Percentiles rank a stretch among this genome's conserved stretches.
phyloP scores from a whole-genome alignment of 2,797 vertebrate genomes.

The Phylloscopus collybita region DNA sequence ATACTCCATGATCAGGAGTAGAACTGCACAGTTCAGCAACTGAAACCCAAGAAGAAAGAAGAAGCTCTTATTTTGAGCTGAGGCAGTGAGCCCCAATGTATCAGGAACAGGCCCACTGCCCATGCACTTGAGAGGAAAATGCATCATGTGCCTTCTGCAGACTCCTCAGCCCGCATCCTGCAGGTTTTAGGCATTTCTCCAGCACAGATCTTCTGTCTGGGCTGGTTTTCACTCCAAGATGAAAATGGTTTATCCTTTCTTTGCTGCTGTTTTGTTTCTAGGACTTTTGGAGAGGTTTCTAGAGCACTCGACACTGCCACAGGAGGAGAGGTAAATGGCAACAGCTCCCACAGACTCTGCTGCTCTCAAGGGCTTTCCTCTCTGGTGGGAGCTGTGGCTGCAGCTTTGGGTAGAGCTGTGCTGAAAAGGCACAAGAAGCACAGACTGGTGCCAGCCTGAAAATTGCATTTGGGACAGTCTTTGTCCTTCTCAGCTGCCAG shows the following conservation, averaged over 20 bases:
- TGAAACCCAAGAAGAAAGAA: not conserved
- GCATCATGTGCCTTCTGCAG: not conserved
- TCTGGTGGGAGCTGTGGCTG: no score
- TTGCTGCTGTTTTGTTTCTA: no score
- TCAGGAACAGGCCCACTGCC: not conserved
- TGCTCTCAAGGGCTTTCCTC: no score
- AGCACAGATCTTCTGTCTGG: no score
- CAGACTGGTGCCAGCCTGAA: not conserved
- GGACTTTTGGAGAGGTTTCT: no score
- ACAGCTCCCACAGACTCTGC: no score
- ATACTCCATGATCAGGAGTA: not conserved
- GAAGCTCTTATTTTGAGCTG: not conserved
- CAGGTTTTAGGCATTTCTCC: not conserved
- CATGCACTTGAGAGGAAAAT: not conserved
- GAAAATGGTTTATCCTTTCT: no score
- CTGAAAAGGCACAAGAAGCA: not conserved
- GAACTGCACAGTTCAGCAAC: not conserved
- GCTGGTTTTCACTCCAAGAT: no score
- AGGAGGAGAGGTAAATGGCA: no score
- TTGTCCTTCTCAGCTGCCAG: not conserved
- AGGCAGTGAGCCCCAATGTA: not conserved
- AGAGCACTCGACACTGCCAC: no score
- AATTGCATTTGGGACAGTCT: not conserved
- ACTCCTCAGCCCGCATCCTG: not conserved
- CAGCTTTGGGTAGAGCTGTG: not conserved